phyloP scores from a whole-genome alignment of 37 sponge, comb jelly and placozoan genomes.

The Eunapius fragilis region DNA sequence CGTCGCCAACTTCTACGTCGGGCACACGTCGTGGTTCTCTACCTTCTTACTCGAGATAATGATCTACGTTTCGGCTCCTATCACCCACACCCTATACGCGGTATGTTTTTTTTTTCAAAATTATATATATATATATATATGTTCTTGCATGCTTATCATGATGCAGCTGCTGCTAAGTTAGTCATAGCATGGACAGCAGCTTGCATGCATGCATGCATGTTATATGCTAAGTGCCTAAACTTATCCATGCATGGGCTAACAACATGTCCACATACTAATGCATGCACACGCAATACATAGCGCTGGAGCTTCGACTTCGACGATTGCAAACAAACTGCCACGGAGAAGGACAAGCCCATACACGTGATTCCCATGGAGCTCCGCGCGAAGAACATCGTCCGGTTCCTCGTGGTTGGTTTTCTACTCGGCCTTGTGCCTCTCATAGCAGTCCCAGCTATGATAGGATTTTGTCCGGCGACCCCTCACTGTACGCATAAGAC shows the following conservation, averaged over 20 bases:
- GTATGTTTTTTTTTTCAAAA: no score
- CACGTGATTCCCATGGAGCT: slow-evolving; percentile 1
- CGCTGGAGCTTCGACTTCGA: background rate
- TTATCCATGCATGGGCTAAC: no score
- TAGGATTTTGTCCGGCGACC: background rate
- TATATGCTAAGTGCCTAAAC: no score
- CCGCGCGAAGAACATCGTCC: background rate
- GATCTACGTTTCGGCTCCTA: background rate
- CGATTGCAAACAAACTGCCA: background rate
- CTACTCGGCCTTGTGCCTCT: background rate
- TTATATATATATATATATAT: no score
- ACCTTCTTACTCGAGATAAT: background rate
- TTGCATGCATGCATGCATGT: no score
- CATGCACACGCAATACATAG: no score
- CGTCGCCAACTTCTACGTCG: background rate
- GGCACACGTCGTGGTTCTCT: background rate
- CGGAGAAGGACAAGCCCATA: slow-evolving; percentile 8
- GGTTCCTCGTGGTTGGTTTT: background rate
- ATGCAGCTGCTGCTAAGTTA: no score
- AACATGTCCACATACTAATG: no score
- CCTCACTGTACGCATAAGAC: background rate
- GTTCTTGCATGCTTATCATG: no score
- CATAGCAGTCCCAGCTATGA: background rate
- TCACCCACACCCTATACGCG: background rate
- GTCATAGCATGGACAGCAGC: no score